phyloP scores from a whole-genome alignment of 2,888 invertebrate species.

The Drosophila pseudotakahashii region DNA sequence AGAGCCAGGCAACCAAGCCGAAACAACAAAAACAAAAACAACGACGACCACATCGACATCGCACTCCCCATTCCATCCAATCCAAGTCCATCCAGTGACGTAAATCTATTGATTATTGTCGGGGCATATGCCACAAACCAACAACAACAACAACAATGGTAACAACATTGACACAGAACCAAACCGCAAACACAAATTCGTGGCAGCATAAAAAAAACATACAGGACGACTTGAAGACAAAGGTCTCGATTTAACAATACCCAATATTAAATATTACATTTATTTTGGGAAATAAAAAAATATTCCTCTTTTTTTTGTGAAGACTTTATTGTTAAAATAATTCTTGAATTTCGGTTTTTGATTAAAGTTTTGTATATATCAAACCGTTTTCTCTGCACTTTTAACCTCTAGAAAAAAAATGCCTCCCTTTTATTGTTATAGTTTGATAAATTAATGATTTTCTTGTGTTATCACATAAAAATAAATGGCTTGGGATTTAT shows the following conservation, averaged over 20 bases:
- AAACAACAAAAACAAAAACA: not conserved
- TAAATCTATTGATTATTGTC: constrained; percentile 73
- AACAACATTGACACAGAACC: constrained; percentile 34
- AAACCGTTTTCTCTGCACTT: no score
- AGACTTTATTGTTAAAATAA: no score
- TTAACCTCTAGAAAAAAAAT: no score
- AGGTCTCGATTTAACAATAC: not conserved
- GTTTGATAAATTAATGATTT: no score
- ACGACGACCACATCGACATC: constrained; percentile 1
- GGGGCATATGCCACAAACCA: constrained; percentile 53
- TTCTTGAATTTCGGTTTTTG: no score
- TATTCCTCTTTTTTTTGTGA: no score
- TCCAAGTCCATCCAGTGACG: constrained; percentile 62
- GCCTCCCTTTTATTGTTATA: no score
- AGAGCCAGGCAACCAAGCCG: constrained; percentile 16
- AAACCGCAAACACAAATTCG: constrained; percentile 45
- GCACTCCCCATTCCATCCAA: constrained; percentile 27
- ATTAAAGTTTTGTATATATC: no score
- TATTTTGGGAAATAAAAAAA: not conserved
- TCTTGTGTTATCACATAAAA: no score
- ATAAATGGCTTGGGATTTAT: no score
- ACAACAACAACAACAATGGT: constrained; percentile 16
- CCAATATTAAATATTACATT: not conserved
- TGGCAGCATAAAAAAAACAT: constrained; percentile 29
- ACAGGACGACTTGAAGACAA: not conserved